phyloP scores from a whole-genome alignment of 64 coral and sea anemone genomes.

The Acropora tenuis region DNA sequence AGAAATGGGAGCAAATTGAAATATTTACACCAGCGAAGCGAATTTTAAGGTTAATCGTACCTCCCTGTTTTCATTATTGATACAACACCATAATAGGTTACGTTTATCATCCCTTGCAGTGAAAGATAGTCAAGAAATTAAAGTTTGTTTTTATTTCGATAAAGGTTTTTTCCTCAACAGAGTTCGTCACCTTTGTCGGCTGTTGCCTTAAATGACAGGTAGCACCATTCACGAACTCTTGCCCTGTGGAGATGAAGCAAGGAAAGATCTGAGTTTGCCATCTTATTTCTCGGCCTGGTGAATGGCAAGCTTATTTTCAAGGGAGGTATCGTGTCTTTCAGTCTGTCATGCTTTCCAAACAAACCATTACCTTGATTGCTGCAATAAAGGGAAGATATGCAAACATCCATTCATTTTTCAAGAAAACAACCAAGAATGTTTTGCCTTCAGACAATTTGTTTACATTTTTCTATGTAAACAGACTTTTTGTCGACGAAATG shows the following conservation, averaged over 20 bases:
- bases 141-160: no score
- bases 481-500: background rate
- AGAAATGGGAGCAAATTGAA: no score
- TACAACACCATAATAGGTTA: no score
- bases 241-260: no score
- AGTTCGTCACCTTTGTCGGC: background rate
- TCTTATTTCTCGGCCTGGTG: background rate
- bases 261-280: background rate
- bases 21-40: background rate
- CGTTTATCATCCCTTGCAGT: no score
- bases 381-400: slow-evolving; percentile 6
- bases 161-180: no score
- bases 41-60: background rate
- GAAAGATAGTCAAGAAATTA: no score
- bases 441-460: slow-evolving; percentile 10
- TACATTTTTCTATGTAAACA: slow-evolving; percentile 45
- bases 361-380: slow-evolving; percentile 35
- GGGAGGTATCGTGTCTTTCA: background rate
- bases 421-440: slow-evolving; percentile 16
- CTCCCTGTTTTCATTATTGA: background rate
- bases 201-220: background rate
- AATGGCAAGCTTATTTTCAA: background rate
- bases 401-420: slow-evolving; percentile 34
- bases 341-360: background rate
- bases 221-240: background rate